These are phyloP conservation scores for Albula glossodonta DNA, from an alignment of 2,113 vertebrate genomes.

Conservation along the genomic window DNA sequence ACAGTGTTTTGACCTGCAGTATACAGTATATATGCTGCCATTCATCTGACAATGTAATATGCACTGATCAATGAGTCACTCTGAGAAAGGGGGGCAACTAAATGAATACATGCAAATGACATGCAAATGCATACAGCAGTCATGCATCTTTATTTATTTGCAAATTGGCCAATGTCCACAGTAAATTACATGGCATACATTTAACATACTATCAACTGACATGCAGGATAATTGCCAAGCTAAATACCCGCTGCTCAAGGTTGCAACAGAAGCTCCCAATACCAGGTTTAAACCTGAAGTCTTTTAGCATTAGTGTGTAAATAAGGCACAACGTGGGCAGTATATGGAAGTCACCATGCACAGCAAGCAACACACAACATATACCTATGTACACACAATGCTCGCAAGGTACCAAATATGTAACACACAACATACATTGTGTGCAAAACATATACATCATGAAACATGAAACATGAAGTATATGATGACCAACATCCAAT, in stretches of 20 bases:
- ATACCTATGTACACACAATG: no score
- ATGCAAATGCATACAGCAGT: not conserved
- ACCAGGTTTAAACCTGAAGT: not conserved
- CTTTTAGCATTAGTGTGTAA: no score
- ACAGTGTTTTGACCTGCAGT: not conserved
- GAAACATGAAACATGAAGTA: no score
- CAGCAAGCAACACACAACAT: no score
- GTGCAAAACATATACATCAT: no score
- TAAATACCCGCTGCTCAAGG: not conserved
- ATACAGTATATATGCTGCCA: not conserved
- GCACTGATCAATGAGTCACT: not conserved
- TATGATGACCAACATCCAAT: no score
- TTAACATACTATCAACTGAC: not conserved
- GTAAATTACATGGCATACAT: not conserved
- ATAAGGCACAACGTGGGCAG: no score
- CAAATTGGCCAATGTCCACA: not conserved
- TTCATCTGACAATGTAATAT: not conserved
- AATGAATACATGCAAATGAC: not conserved
- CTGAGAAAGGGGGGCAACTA: not conserved
- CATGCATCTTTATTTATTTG: not conserved
- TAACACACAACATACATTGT: not conserved
- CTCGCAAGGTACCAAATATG: no score
- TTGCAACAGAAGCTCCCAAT: not conserved
- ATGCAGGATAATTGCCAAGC: not conserved
- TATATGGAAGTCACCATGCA: no score